These are phyloP conservation scores for Barnardius zonarius DNA, from an alignment of 2,113 vertebrate species.

Conservation along the genomic window DNA sequence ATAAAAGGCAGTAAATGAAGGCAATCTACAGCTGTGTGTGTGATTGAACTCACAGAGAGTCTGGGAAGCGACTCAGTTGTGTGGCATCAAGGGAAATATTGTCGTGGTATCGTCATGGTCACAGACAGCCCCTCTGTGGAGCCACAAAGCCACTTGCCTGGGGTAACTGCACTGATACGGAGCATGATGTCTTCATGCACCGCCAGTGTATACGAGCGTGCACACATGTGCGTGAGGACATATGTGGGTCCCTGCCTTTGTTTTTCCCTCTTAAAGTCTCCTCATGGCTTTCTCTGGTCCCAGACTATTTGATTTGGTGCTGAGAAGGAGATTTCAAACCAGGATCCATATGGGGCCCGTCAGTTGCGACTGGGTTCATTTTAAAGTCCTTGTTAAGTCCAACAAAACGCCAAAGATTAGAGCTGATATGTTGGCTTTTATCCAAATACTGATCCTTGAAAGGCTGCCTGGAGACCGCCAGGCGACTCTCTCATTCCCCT, in stretches of 20 bases:
- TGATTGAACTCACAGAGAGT: neutral
- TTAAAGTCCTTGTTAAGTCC: constrained; percentile 67
- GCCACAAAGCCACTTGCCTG: constrained; percentile 3
- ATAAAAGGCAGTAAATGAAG: constrained; percentile 1
- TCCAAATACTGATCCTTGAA: constrained; percentile 59
- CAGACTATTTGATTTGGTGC: neutral
- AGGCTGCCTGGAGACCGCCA: constrained; percentile 46
- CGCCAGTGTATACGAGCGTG: neutral
- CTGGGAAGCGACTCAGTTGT: neutral
- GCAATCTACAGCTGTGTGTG: neutral
- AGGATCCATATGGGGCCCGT: constrained; percentile 61
- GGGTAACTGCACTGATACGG: fast-evolving
- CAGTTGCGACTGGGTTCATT: constrained; percentile 62
- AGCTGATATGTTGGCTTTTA: constrained; percentile 62
- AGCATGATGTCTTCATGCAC: neutral
- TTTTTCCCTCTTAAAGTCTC: neutral
- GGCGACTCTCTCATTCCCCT: constrained; percentile 24
- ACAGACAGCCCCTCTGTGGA: constrained; percentile 12
- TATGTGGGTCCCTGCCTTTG: neutral
- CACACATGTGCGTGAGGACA: neutral
- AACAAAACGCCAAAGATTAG: constrained; percentile 70
- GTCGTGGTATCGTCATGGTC: neutral
- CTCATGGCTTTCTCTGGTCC: neutral
- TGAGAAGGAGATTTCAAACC: constrained; percentile 42
- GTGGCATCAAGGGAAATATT: constrained; percentile 6